These are phyloP conservation scores for Cottoperca gobio DNA, from an alignment of 2,797 vertebrate genomes.

Conservation along the genomic window DNA sequence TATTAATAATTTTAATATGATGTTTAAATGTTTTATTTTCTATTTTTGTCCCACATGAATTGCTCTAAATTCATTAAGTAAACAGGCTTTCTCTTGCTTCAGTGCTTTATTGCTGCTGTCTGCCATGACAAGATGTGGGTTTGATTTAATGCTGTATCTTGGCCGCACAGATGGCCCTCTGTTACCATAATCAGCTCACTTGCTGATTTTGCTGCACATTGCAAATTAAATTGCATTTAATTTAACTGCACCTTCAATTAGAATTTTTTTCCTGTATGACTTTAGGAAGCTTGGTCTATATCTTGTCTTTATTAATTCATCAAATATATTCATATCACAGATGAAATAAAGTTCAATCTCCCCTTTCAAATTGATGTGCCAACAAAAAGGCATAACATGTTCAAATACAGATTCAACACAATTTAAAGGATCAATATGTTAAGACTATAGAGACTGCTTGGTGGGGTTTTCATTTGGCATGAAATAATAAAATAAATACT, in stretches of 20 bases:
- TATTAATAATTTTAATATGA: constrained; percentile 48
- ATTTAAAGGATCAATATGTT: background rate
- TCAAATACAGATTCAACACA: constrained; percentile 2
- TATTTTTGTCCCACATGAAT: constrained; percentile 44
- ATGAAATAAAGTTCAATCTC: background rate
- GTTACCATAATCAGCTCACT: background rate
- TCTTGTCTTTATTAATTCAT: background rate
- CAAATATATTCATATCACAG: background rate
- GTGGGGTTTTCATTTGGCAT: background rate
- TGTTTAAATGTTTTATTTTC: constrained; percentile 45
- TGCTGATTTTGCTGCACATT: background rate
- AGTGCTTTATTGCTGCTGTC: constrained; percentile 20
- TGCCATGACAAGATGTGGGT: background rate
- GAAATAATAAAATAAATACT: background rate
- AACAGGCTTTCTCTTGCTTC: constrained; percentile 32
- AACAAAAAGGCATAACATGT: background rate
- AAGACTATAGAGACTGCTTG: no score
- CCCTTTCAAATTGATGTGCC: background rate
- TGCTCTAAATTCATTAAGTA: constrained; percentile 44
- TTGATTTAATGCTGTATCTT: background rate
- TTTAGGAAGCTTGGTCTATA: background rate
- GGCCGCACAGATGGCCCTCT: background rate
- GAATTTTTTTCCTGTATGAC: background rate
- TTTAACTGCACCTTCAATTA: background rate
- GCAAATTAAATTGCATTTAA: background rate